Percentiles rank a stretch among this genome's conserved stretches.
These are phyloP conservation scores for Belgica antarctica DNA, from an alignment of 2,888 invertebrate species.

Conservation along the genomic window DNA sequence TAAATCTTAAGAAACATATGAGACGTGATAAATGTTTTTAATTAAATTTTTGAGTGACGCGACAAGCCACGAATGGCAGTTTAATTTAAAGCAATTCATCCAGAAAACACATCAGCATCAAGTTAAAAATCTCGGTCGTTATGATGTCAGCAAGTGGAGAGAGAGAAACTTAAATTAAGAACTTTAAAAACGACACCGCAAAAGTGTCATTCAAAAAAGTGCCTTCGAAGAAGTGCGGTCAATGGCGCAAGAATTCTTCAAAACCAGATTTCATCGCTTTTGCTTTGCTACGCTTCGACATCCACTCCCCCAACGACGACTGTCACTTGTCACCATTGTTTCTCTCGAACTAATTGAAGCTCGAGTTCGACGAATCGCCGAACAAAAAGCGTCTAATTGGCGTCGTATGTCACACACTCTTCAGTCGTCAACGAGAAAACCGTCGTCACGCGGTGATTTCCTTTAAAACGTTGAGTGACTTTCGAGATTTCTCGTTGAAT, in stretches of 20 bases:
- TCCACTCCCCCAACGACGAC: too few relatives aligned
- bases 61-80: constrained; percentile 2
- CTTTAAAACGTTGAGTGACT: constrained; percentile 11
- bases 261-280: too few relatives aligned
- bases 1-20: neutral
- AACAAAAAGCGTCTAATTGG: constrained; percentile 41
- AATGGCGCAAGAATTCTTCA: neutral
- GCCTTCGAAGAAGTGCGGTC: neutral
- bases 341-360: neutral
- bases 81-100: constrained; percentile 38
- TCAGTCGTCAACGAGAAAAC: neutral
- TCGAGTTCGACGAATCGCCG: neutral
- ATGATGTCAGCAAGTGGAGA: too few relatives aligned
- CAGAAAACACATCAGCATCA: constrained; percentile 39
- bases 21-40: constrained; percentile 42
- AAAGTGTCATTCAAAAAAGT: too few relatives aligned
- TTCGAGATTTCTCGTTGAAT: neutral
- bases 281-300: too few relatives aligned
- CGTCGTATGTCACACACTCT: constrained; percentile 37
- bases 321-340: constrained; percentile 8
- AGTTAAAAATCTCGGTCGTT: neutral
- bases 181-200: too few relatives aligned
- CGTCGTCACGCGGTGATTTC: neutral
- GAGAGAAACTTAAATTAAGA: too few relatives aligned
- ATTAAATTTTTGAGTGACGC: constrained; percentile 41